Percentiles rank a stretch among this genome's conserved stretches.
phyloP scores from a whole-genome alignment of 92 coral and sea anemone species.

The Actinostola sp. region DNA sequence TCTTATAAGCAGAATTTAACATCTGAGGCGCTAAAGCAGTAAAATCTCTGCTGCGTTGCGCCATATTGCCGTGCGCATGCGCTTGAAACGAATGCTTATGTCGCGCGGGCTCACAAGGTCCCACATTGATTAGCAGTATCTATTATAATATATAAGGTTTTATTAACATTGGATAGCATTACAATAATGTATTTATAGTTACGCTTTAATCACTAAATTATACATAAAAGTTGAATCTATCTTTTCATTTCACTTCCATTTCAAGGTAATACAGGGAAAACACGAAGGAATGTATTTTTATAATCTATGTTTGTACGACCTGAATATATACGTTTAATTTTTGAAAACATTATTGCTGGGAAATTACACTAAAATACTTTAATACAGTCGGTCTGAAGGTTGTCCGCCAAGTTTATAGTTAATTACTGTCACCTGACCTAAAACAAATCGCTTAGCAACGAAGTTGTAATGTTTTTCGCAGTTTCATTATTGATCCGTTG shows the following conservation, averaged over 20 bases:
- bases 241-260: background rate
- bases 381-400: too few species aligned
- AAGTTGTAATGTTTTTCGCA: too few species aligned
- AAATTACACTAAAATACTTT: background rate
- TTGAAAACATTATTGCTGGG: background rate
- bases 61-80: background rate
- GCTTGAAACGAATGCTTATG: background rate
- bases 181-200: constrained; percentile 3
- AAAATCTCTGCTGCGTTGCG: background rate
- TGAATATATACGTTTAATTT: background rate
- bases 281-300: constrained; percentile 23
- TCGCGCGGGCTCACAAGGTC: background rate
- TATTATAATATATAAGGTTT: background rate
- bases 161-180: background rate
- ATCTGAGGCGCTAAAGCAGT: too few species aligned
- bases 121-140: background rate
- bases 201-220: background rate
- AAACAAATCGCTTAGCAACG: too few species aligned
- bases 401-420: too few species aligned
- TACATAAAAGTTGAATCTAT: background rate
- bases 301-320: constrained; percentile 24
- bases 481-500: too few species aligned
- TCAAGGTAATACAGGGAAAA: constrained; percentile 4
- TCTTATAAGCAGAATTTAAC: too few species aligned
- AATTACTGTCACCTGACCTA: too few species aligned